These are phyloP conservation scores for Bombus pascuorum DNA, from an alignment of 1,140 invertebrate genomes.

Conservation along the genomic window DNA sequence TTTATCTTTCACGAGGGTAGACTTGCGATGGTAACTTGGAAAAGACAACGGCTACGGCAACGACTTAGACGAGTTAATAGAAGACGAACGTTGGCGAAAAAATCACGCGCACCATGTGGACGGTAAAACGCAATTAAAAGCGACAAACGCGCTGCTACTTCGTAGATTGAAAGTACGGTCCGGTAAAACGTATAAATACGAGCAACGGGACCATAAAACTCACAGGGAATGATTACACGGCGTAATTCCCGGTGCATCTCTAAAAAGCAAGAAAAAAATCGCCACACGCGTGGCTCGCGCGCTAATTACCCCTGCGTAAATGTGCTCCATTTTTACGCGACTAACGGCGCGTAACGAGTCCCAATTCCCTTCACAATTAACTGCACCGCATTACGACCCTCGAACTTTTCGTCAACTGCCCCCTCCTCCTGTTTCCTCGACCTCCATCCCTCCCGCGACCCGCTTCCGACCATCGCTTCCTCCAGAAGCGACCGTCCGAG, in stretches of 20 bases:
- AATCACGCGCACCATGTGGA: neutral
- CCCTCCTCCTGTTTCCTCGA: neutral
- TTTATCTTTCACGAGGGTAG: too few species aligned
- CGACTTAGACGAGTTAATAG: too few species aligned
- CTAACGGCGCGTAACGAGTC: slow-evolving; percentile 51
- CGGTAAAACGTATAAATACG: neutral
- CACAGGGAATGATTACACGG: neutral
- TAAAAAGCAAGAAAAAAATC: neutral
- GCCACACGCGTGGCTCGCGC: neutral
- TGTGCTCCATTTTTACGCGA: slow-evolving; percentile 42
- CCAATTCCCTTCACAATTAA: slow-evolving; percentile 59
- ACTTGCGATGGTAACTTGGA: fast-evolving
- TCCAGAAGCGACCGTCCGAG: slow-evolving; percentile 41
- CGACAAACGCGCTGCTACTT: neutral
- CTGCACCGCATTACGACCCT: slow-evolving; percentile 37
- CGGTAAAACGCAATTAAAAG: neutral
- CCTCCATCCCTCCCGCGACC: neutral
- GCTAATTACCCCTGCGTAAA: slow-evolving; percentile 48
- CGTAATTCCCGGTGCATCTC: neutral
- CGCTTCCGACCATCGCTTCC: slow-evolving; percentile 3
- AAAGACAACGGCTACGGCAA: too few species aligned
- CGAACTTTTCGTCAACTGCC: slow-evolving; percentile 57
- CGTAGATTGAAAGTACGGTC: neutral
- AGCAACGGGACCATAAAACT: neutral
- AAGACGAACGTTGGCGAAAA: too few species aligned